These are phyloP conservation scores for Chinchilla lanigera DNA, from an alignment of 2,113 vertebrate species.

Conservation along the genomic window DNA sequence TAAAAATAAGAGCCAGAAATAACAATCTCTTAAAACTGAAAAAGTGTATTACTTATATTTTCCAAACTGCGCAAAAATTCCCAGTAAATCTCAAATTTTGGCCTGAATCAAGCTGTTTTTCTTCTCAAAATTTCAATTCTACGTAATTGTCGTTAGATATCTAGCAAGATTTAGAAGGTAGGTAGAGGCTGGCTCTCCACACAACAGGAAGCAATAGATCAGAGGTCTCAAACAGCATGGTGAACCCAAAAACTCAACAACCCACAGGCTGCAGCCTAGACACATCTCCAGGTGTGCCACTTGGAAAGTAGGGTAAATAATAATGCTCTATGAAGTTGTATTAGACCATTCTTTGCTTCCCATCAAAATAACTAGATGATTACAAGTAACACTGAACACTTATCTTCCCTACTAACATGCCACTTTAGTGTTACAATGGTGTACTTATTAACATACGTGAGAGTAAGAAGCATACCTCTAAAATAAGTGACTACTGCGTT, in stretches of 20 bases:
- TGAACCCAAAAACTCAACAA: neutral
- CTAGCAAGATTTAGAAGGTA: neutral
- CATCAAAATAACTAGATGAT: neutral
- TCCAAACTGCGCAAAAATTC: neutral
- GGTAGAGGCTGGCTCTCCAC: neutral
- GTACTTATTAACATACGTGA: fast-evolving
- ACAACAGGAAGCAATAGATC: fast-evolving
- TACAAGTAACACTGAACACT: neutral
- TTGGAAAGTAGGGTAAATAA: neutral
- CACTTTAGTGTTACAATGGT: neutral
- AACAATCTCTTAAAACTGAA: neutral
- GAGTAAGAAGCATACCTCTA: neutral
- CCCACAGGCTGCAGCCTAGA: neutral
- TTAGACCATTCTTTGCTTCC: neutral
- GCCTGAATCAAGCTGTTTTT: neutral
- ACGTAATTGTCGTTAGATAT: neutral
- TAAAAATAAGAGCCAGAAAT: neutral
- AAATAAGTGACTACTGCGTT: neutral
- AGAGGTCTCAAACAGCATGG: neutral
- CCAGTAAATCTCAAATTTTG: neutral
- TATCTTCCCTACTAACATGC: neutral
- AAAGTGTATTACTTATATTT: neutral
- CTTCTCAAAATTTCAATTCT: neutral
- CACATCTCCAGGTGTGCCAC: neutral
- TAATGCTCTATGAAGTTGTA: neutral